phyloP scores from a whole-genome alignment of 2,888 invertebrate genomes.

The Scaptomyza cyrtandrae region DNA sequence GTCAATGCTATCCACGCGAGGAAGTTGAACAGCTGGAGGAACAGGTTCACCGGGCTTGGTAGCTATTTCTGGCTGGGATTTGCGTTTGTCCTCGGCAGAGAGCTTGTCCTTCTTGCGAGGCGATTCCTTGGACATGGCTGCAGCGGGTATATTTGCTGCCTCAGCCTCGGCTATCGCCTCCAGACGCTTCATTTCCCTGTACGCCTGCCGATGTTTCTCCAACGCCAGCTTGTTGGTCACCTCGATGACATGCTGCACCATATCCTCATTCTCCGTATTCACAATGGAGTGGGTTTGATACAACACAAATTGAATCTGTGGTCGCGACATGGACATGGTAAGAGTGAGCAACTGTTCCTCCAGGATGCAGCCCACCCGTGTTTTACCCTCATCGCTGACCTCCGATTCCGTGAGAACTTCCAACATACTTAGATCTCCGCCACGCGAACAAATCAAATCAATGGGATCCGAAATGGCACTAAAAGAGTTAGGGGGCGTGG shows the following conservation, averaged over 20 bases:
- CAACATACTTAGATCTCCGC: constrained; percentile 91
- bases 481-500: constrained; percentile 92
- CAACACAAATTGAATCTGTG: constrained; percentile 92
- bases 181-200: constrained; percentile 78
- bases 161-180: constrained; percentile 82
- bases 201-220: constrained; percentile 87
- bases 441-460: constrained; percentile 91
- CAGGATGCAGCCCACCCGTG: constrained; percentile 88
- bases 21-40: constrained; percentile 24
- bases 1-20: constrained; percentile 61
- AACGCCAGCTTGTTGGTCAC: constrained; percentile 90
- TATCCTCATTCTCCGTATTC: constrained; percentile 90
- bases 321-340: constrained; percentile 90
- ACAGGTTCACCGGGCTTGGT: constrained; percentile 31
- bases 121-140: constrained; percentile 71
- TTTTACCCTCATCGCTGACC: constrained; percentile 87
- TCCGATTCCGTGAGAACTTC: constrained; percentile 90
- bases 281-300: constrained; percentile 93
- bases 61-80: constrained; percentile 41
- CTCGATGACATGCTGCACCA: constrained; percentile 88
- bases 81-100: constrained; percentile 57
- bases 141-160: constrained; percentile 80
- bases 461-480: constrained; percentile 92
- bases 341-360: constrained; percentile 91
- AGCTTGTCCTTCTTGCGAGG: constrained; percentile 72